phyloP scores from a whole-genome alignment of 2,797 vertebrate genomes.

The Leptatherina wallacei region DNA sequence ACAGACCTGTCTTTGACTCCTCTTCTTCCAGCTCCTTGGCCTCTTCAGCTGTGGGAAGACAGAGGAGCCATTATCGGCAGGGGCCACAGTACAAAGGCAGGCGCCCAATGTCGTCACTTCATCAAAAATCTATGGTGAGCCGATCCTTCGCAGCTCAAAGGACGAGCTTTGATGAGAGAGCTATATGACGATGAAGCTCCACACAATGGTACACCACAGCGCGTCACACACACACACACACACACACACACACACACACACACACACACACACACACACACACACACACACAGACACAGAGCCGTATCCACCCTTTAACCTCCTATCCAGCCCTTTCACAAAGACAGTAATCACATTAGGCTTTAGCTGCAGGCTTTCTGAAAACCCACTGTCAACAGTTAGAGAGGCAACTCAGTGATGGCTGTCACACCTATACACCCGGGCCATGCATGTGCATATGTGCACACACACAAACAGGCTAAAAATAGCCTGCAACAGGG shows the following conservation, averaged over 20 bases:
- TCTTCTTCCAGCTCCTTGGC: slow-evolving; percentile 89
- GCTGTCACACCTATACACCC: slow-evolving; percentile 64
- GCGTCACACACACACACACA: slow-evolving; percentile 22
- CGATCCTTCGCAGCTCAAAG: slow-evolving; percentile 70
- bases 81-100: slow-evolving; percentile 57
- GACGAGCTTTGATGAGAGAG: slow-evolving; percentile 66
- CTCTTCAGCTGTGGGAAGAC: slow-evolving; percentile 85
- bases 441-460: slow-evolving; percentile 17
- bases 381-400: slow-evolving; percentile 72
- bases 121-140: slow-evolving; percentile 64
- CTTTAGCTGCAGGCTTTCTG: slow-evolving; percentile 71
- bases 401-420: slow-evolving; percentile 60
- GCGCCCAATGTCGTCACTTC: slow-evolving; percentile 60
- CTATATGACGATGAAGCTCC: slow-evolving; percentile 48
- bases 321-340: slow-evolving; percentile 68
- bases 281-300: slow-evolving; percentile 12
- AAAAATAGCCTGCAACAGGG: slow-evolving; percentile 57
- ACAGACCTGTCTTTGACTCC: slow-evolving; percentile 90
- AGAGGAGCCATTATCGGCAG: slow-evolving; percentile 68
- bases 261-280: slow-evolving; percentile 9
- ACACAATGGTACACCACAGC: slow-evolving; percentile 38
- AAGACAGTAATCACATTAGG: slow-evolving; percentile 81
- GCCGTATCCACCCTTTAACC: slow-evolving; percentile 61
- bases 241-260: slow-evolving; percentile 5
- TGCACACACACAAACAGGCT: slow-evolving; percentile 29